Conservation (phyloP, 2,797 vertebrate species). For the Phataginus tetradactyla region DNA sequence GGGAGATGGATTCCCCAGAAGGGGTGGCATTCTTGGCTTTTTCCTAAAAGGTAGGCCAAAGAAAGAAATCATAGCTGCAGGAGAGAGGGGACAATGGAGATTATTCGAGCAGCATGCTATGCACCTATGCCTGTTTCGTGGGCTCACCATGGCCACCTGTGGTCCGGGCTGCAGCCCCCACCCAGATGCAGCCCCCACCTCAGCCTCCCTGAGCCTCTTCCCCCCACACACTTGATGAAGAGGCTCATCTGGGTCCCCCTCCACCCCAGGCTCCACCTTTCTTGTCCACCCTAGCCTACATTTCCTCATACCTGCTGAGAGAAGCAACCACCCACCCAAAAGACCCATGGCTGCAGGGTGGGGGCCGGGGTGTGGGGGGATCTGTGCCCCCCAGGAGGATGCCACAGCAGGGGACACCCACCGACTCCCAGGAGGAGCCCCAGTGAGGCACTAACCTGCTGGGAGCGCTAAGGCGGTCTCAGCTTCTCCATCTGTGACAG, state of each 20-base stretch:
- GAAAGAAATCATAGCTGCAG: neutral
- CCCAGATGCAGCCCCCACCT: neutral
- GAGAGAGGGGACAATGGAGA: neutral
- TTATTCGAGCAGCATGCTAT: rapidly evolving
- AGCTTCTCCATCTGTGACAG: neutral
- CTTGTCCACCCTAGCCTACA: rapidly evolving
- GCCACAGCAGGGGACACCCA: neutral
- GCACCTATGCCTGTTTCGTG: rapidly evolving
- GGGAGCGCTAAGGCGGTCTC: neutral
- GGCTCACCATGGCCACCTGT: rapidly evolving
- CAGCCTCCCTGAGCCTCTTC: neutral
- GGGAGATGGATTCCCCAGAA: rapidly evolving
- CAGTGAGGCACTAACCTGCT: neutral
- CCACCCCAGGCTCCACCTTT: neutral
- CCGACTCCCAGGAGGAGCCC: neutral
- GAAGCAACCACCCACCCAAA: neutral
- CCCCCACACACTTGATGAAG: neutral
- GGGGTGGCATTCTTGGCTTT: neutral
- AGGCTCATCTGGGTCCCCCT: neutral
- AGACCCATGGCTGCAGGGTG: neutral
- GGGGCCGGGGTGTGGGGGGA: rapidly evolving
- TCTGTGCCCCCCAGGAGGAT: neutral
- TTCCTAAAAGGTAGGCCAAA: neutral
- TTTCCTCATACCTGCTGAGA: neutral
- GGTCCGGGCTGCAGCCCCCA: neutral